phyloP scores from a whole-genome alignment of 1,140 invertebrate species.

The Orchestia grillus region DNA sequence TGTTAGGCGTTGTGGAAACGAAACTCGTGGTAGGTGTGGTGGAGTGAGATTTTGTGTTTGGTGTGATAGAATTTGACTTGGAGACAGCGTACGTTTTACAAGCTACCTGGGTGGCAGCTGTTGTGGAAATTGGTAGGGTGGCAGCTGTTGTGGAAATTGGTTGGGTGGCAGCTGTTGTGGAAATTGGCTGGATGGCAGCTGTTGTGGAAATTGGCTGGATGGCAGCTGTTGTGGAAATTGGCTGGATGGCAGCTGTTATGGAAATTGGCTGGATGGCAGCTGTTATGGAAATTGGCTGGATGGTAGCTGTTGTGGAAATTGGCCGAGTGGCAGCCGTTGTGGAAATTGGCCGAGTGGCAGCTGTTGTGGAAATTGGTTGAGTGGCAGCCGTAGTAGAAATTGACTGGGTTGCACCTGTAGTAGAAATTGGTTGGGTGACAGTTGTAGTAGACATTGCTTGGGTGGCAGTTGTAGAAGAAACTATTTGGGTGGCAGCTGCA shows the following conservation, averaged over 20 bases:
- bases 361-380: not conserved
- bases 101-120: not conserved
- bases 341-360: not conserved
- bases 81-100: too few species aligned
- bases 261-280: not conserved
- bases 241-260: too few species aligned
- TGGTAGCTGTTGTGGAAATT: not conserved
- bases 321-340: not conserved
- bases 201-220: too few species aligned
- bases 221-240: not conserved
- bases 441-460: too few species aligned
- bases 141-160: not conserved
- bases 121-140: not conserved
- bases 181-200: too few species aligned
- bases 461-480: too few species aligned
- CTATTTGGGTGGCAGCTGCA: too few species aligned
- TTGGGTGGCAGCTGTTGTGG: not conserved
- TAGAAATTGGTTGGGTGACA: too few species aligned
- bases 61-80: too few species aligned
- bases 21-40: not conserved
- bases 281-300: not conserved
- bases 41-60: too few species aligned
- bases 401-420: not conserved
- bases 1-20: not conserved
- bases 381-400: not conserved